phyloP scores from a whole-genome alignment of 1,140 invertebrate genomes.

The Diprion similis region DNA sequence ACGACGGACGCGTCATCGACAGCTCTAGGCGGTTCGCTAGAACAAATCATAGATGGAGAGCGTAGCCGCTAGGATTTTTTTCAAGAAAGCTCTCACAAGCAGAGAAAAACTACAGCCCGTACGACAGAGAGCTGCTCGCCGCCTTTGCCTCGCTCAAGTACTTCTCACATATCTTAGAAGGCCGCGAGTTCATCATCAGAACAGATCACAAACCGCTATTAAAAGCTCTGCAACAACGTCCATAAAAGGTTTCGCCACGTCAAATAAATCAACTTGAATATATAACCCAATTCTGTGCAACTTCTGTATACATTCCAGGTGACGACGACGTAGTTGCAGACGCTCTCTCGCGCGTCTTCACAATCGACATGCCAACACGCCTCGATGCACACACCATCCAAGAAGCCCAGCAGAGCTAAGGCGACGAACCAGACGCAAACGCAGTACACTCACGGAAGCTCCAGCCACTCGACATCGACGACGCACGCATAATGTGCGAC shows the following conservation, averaged over 20 bases:
- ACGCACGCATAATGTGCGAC: slow-evolving; percentile 22
- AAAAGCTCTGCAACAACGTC: slow-evolving; percentile 25
- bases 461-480: not conserved
- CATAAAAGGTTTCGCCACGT: slow-evolving; percentile 25
- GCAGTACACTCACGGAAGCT: slow-evolving; percentile 16
- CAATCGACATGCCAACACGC: not conserved
- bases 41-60: no score
- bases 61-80: slow-evolving; percentile 45
- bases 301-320: slow-evolving; percentile 22
- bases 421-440: not conserved
- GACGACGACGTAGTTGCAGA: slow-evolving; percentile 39
- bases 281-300: not conserved
- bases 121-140: slow-evolving; percentile 53
- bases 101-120: slow-evolving; percentile 24
- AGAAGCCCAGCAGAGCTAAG: not conserved
- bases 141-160: slow-evolving; percentile 41
- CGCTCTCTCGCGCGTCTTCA: slow-evolving; percentile 27
- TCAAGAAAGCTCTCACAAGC: slow-evolving; percentile 27
- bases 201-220: slow-evolving; percentile 45
- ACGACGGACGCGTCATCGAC: no score
- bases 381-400: no score
- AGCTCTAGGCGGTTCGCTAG: no score
- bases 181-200: slow-evolving; percentile 30
- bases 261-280: slow-evolving; percentile 32
- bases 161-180: slow-evolving; percentile 48